These are phyloP conservation scores for Sylvicola cinctus DNA, from an alignment of 2,888 invertebrate genomes.

Conservation along the genomic window DNA sequence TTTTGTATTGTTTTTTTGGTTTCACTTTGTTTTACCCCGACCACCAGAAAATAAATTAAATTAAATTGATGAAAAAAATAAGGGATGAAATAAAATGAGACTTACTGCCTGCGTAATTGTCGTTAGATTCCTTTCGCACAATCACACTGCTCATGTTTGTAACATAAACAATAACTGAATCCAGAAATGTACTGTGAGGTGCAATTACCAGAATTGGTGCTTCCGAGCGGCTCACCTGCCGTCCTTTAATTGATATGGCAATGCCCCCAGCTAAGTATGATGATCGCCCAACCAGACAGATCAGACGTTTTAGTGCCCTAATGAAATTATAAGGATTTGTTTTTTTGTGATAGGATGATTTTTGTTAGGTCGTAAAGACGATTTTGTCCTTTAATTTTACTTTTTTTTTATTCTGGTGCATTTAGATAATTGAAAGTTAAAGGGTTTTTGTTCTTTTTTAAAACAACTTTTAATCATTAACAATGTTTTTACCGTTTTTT, in stretches of 20 bases:
- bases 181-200: constrained; percentile 78
- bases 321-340: constrained; percentile 12
- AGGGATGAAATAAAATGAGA: constrained; percentile 12
- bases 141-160: constrained; percentile 68
- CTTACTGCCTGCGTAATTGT: constrained; percentile 79
- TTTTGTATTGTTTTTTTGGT: neutral
- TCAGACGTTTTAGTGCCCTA: constrained; percentile 38
- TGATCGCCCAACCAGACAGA: constrained; percentile 52
- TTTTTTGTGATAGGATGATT: neutral
- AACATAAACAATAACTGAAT: constrained; percentile 66
- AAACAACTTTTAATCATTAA: too few relatives aligned
- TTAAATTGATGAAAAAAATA: neutral
- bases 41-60: too few relatives aligned
- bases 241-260: constrained; percentile 55
- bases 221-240: constrained; percentile 49
- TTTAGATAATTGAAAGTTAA: too few relatives aligned
- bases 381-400: too few relatives aligned
- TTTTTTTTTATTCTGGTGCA: too few relatives aligned
- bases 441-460: too few relatives aligned
- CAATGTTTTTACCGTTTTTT: too few relatives aligned
- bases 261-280: constrained; percentile 58
- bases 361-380: too few relatives aligned
- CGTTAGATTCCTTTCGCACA: constrained; percentile 59
- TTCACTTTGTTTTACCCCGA: too few relatives aligned
- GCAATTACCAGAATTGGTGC: constrained; percentile 74